Evolutionary conservation across 2,888 invertebrate species (phyloP).

Genomic region (Pelosia muscerda): DNA sequence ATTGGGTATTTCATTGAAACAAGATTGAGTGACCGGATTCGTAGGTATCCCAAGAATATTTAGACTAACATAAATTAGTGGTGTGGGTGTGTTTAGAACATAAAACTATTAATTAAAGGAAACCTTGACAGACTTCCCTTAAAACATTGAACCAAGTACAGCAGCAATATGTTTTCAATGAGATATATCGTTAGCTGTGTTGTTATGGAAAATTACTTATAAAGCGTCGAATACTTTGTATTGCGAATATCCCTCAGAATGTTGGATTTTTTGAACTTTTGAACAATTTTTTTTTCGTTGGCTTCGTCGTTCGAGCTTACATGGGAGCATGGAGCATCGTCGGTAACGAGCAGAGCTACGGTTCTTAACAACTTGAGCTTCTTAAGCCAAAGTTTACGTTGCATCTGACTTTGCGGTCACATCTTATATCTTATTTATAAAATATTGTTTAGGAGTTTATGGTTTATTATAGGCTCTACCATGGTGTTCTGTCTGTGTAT

Average conservation of each 20-base stretch:
- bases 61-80: background rate
- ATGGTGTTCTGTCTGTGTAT: no score
- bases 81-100: background rate
- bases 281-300: background rate
- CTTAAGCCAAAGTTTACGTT: no score
- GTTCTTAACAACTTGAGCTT: no score
- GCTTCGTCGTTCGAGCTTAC: background rate
- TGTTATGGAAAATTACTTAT: conserved; percentile 43
- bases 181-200: background rate
- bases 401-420: no score
- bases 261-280: background rate
- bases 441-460: no score
- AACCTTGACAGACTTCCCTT: conserved; percentile 20
- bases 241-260: background rate
- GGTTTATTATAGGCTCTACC: no score
- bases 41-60: conserved; percentile 1
- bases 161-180: background rate
- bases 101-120: conserved; percentile 5
- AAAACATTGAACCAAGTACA: conserved; percentile 2
- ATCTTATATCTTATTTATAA: no score
- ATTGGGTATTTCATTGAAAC: conserved; percentile 10
- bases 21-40: conserved; percentile 5
- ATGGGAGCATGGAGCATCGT: no score
- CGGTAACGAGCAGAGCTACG: no score
- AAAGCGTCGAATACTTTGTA: background rate